Evolutionary conservation across 2,113 vertebrate genomes (phyloP).

Genomic region (Saccopteryx bilineata): DNA sequence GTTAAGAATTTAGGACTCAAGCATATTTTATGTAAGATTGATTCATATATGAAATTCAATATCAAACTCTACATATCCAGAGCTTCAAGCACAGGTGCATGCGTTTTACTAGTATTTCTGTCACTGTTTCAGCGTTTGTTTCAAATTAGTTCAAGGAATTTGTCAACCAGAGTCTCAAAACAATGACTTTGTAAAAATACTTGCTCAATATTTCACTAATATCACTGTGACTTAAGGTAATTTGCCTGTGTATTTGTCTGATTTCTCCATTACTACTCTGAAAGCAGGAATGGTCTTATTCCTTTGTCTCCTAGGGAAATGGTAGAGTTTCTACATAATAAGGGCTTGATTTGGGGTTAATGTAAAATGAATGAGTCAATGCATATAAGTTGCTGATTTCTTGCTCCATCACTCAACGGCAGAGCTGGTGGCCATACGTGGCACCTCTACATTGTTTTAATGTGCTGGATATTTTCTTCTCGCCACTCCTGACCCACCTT

Average conservation of each 20-base stretch:
- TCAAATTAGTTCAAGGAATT: constrained; percentile 37
- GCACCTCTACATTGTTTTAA: not conserved
- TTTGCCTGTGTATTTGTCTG: not conserved
- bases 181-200: not conserved
- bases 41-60: constrained; percentile 12
- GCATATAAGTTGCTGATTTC: not conserved
- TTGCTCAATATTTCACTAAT: constrained; percentile 3
- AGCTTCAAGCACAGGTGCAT: not conserved
- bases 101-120: not conserved
- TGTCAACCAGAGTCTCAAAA: not conserved
- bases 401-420: not conserved
- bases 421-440: no score
- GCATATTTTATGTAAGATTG: not conserved
- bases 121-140: not conserved
- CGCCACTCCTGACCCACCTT: not conserved
- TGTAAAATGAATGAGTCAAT: not conserved
- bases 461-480: not conserved
- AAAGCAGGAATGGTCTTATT: not conserved
- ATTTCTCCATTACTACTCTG: not conserved
- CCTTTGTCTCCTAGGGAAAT: not conserved
- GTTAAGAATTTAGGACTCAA: not conserved
- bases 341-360: not conserved
- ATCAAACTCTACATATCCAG: not conserved
- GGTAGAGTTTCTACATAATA: not conserved
- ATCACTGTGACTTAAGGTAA: not conserved